Conservation (phyloP, 2,888 invertebrate genomes). For the Tiphia femorata region DNA sequence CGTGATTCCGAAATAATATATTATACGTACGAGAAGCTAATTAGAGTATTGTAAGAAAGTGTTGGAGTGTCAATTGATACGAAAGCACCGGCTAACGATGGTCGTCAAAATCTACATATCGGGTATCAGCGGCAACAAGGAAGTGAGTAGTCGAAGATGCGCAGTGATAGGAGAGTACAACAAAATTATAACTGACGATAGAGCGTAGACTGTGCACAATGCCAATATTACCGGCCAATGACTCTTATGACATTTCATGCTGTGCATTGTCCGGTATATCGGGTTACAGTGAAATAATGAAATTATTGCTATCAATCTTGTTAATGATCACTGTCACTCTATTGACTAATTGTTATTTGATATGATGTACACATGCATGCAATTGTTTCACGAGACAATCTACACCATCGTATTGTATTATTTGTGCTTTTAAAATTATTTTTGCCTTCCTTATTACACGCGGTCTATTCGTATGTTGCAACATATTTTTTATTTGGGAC, state of each 20-base stretch:
- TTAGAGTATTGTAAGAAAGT: too few species aligned
- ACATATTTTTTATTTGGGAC: too few species aligned
- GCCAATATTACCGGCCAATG: background rate
- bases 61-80: slow-evolving; percentile 32
- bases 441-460: too few species aligned
- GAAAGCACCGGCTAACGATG: slow-evolving; percentile 72
- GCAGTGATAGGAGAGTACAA: slow-evolving; percentile 1
- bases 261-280: slow-evolving; percentile 46
- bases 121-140: slow-evolving; percentile 94
- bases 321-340: slow-evolving; percentile 11
- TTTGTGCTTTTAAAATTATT: too few species aligned
- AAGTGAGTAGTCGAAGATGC: slow-evolving; percentile 75
- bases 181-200: slow-evolving; percentile 15
- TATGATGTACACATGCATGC: background rate
- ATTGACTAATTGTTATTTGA: background rate
- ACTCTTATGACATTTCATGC: slow-evolving; percentile 46
- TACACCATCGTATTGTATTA: too few species aligned
- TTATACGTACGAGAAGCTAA: too few species aligned
- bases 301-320: background rate
- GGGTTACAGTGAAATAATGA: slow-evolving; percentile 40
- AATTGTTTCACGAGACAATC: too few species aligned
- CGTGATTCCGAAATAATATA: too few species aligned
- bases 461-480: too few species aligned
- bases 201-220: background rate
- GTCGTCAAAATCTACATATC: slow-evolving; percentile 92